These are phyloP conservation scores for Monopis laevigella DNA, from an alignment of 2,888 invertebrate genomes.

Conservation along the genomic window DNA sequence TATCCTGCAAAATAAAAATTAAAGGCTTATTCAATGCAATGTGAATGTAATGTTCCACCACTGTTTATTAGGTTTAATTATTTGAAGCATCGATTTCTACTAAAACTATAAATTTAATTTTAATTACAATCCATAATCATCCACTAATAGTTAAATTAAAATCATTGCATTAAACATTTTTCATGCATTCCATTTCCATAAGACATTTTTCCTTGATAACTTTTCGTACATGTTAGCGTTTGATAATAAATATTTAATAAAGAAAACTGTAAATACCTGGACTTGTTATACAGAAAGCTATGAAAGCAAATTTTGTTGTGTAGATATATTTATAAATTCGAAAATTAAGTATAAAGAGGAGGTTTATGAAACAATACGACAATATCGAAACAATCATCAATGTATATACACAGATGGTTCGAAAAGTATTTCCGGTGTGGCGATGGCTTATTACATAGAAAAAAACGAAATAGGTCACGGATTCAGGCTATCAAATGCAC, in stretches of 20 bases:
- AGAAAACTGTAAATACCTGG: not conserved
- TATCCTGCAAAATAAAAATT: constrained; percentile 8
- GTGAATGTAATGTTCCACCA: constrained; percentile 17
- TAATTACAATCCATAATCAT: too few species aligned
- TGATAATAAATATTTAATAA: too few species aligned
- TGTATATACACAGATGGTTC: constrained; percentile 15
- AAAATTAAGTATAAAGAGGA: not conserved
- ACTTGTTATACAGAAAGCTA: too few species aligned
- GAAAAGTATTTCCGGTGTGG: too few species aligned
- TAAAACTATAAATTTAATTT: too few species aligned
- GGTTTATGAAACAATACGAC: too few species aligned
- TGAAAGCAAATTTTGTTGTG: not conserved
- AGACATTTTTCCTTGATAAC: not conserved
- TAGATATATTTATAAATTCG: not conserved
- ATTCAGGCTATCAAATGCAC: too few species aligned
- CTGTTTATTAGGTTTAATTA: constrained; percentile 13
- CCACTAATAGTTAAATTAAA: too few species aligned
- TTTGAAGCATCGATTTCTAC: constrained; percentile 12
- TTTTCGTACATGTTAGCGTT: not conserved
- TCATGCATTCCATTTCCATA: not conserved
- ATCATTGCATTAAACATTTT: too few species aligned
- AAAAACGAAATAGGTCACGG: too few species aligned
- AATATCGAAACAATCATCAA: constrained; percentile 7
- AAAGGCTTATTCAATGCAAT: constrained; percentile 15
- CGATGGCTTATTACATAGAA: too few species aligned